Evolutionary conservation across 2,888 invertebrate genomes (phyloP).

Genomic region (Cryptus viduatorius): DNA sequence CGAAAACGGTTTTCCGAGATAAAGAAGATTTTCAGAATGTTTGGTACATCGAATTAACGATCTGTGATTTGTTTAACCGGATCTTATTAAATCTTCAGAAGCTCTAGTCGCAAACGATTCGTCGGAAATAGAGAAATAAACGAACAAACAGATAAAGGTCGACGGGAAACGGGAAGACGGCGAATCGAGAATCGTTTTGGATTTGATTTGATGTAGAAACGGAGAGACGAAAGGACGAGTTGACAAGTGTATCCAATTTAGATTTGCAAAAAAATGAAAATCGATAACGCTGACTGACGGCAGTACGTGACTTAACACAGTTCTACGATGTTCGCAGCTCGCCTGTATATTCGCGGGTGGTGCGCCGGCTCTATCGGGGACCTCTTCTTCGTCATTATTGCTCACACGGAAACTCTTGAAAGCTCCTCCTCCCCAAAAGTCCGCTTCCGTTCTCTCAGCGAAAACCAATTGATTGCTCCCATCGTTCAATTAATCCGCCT

Average conservation of each 20-base stretch:
- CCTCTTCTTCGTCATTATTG: slow-evolving; percentile 19
- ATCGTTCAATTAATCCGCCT: slow-evolving; percentile 3
- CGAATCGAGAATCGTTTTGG: slow-evolving; percentile 38
- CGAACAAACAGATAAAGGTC: slow-evolving; percentile 23
- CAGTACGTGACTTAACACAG: slow-evolving; percentile 55
- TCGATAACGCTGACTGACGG: slow-evolving; percentile 22
- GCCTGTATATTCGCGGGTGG: background rate
- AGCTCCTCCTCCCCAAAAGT: background rate
- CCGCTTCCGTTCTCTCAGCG: background rate
- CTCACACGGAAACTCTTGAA: background rate
- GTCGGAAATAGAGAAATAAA: slow-evolving; percentile 30
- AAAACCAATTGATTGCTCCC: slow-evolving; percentile 17
- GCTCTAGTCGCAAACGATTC: background rate
- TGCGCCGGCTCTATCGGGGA: background rate
- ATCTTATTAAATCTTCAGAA: background rate
- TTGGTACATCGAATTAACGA: background rate
- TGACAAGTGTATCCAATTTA: slow-evolving; percentile 51
- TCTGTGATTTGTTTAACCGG: background rate
- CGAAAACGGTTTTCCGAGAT: background rate
- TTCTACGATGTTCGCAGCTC: slow-evolving; percentile 27
- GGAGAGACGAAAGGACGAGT: background rate
- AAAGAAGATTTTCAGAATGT: background rate
- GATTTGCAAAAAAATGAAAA: slow-evolving; percentile 42
- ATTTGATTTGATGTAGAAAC: background rate
- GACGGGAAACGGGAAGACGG: slow-evolving; percentile 14